Evolutionary conservation across 2,888 invertebrate species (phyloP).

Genomic region (Chymomyza caudatula): DNA sequence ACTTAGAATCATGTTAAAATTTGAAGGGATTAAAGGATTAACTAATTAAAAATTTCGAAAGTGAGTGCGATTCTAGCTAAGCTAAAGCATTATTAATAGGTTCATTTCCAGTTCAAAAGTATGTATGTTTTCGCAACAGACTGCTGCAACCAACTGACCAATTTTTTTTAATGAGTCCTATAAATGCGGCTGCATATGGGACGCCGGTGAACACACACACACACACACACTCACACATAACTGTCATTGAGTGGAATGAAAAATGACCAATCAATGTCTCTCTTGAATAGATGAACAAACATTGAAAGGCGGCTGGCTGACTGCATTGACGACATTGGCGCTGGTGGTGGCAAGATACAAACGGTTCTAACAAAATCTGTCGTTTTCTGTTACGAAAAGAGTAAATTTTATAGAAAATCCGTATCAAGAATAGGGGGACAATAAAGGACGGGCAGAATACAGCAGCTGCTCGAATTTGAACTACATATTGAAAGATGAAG

Average conservation of each 20-base stretch:
- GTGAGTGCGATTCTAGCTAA: no score
- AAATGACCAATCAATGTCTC: slow-evolving; percentile 76
- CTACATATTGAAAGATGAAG: slow-evolving; percentile 14
- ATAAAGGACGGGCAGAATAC: slow-evolving; percentile 16
- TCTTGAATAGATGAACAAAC: slow-evolving; percentile 57
- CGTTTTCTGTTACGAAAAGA: slow-evolving; percentile 63
- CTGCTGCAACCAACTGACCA: slow-evolving; percentile 38
- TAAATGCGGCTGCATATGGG: slow-evolving; percentile 57
- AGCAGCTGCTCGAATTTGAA: slow-evolving; percentile 64
- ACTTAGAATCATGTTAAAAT: no score
- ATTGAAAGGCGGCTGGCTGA: slow-evolving; percentile 26
- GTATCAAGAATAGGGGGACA: slow-evolving; percentile 1
- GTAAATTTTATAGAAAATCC: slow-evolving; percentile 55
- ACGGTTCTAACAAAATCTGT: slow-evolving; percentile 60
- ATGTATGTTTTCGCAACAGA: slow-evolving; percentile 4
- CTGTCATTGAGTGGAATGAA: slow-evolving; percentile 73
- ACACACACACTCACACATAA: no score
- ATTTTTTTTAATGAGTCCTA: slow-evolving; percentile 60
- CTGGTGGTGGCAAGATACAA: slow-evolving; percentile 25
- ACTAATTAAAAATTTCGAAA: neutral
- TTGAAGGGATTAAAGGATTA: neutral
- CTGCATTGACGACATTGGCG: neutral
- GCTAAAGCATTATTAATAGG: neutral
- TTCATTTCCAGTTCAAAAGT: neutral
- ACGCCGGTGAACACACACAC: no score